Evolutionary conservation across 1,140 invertebrate genomes (phyloP), one percentile per base, ranked within the genome.

Genomic region (Samia ricini): DNA sequence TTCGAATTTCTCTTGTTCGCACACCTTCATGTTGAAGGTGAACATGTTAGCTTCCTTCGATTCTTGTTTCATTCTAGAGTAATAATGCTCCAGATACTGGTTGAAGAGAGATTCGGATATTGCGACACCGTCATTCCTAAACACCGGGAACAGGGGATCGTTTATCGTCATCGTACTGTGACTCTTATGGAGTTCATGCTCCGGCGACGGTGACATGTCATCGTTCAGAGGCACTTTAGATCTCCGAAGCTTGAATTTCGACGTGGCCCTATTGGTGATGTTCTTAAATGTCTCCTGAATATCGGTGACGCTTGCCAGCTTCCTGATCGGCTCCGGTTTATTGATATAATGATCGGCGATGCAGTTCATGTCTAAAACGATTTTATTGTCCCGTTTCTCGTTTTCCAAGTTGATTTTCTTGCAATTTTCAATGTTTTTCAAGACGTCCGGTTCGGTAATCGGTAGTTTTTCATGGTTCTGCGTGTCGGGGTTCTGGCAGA

Each of bases 131-230:
- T 96, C 93, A 42, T 90, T 91, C 70, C 94, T 93, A 72, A 96
- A 95, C 10, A 95, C 92, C 21, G 95, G 95, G 90, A 94, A 95
- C 55, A 89, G 91, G 19, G 95, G 95, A 90, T 97, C 95, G 24
- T 94, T 93, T 57, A 97, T 95, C 0, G 95, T 95, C 60, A 94
- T 93, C 15, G 91, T 94, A 52, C 79, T 79, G 52, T 79, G 81
- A 8, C 74, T 80, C 59, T 89, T 88, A 4, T 81, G 69, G 56
- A 79, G 68, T 56, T 77, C 77, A 26, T 82, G 79, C 65, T 91
- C 86, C 6, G 88, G 83, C 6, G 84, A 80, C 2, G 74, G 72
- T 3, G 85, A 81, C 6, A 71, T 65, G 52, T 90, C 88, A 7
- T 85, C 76, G 61, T 82, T 81, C 19, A 89, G 19, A 57, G 83